phyloP scores from a whole-genome alignment of 53 echinoderm and acorn worm species.

The Patiria pectinifera region DNA sequence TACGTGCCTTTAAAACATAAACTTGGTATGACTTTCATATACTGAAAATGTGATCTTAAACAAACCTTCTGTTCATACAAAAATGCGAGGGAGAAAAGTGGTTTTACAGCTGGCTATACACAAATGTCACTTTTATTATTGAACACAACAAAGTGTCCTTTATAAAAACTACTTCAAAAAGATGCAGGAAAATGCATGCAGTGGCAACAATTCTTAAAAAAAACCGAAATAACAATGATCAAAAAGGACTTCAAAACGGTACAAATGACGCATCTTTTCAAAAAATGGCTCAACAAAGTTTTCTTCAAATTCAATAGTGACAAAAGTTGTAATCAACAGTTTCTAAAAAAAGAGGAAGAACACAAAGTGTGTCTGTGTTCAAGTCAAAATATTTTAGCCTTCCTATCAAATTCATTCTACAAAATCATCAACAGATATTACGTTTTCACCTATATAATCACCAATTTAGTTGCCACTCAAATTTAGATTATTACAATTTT shows the following conservation, averaged over 20 bases:
- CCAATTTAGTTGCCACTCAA: slow-evolving; percentile 34
- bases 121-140: slow-evolving; percentile 18
- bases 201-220: slow-evolving; percentile 42
- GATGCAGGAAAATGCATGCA: slow-evolving; percentile 52
- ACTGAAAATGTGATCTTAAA: slow-evolving; percentile 58
- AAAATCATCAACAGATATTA: neutral
- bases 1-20: slow-evolving; percentile 65
- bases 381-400: neutral
- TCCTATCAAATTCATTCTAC: neutral
- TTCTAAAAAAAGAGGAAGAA: slow-evolving; percentile 29
- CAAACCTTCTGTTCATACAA: slow-evolving; percentile 66
- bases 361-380: slow-evolving; percentile 13
- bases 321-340: slow-evolving; percentile 53
- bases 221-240: slow-evolving; percentile 50
- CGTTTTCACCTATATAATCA: slow-evolving; percentile 14
- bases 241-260: slow-evolving; percentile 49
- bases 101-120: slow-evolving; percentile 11
- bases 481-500: slow-evolving; percentile 24
- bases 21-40: slow-evolving; percentile 76
- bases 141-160: slow-evolving; percentile 36
- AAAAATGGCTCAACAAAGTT: slow-evolving; percentile 49
- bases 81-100: neutral
- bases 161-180: slow-evolving; percentile 42
- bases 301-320: slow-evolving; percentile 41
- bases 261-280: slow-evolving; percentile 25